These are phyloP conservation scores for Dendrophyllia cribrosa DNA, from an alignment of 64 coral and sea anemone genomes.

Conservation along the genomic window DNA sequence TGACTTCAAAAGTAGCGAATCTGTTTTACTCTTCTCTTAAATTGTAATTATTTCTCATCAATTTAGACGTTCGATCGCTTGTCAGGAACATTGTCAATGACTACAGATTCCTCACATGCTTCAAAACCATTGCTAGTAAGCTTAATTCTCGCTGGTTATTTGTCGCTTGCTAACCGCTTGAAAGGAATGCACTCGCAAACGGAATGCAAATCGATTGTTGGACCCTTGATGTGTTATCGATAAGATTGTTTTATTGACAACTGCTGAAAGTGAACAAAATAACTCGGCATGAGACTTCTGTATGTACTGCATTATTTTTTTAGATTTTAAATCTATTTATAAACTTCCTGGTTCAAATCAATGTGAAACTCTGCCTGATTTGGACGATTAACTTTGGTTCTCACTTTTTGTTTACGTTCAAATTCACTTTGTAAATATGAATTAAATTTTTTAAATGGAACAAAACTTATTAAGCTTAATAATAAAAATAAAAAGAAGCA, in stretches of 20 bases:
- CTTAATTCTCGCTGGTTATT: neutral
- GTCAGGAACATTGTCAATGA: neutral
- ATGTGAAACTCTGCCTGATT: neutral
- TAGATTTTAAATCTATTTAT: neutral
- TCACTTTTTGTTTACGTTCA: neutral
- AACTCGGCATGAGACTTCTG: neutral
- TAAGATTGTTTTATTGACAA: conserved; percentile 18
- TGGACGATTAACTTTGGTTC: conserved; percentile 9
- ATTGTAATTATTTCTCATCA: neutral
- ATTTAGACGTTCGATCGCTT: neutral
- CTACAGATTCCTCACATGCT: neutral
- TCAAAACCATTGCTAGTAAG: neutral
- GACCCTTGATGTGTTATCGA: neutral
- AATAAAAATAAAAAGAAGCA: neutral
- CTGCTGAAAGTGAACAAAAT: neutral
- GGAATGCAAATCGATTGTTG: neutral
- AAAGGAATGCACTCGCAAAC: conserved; percentile 4
- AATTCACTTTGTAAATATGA: neutral
- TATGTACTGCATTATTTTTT: neutral
- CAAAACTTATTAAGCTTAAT: neutral
- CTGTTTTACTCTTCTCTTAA: neutral
- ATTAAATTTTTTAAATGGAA: neutral
- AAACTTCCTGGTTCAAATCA: neutral
- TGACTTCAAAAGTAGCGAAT: neutral
- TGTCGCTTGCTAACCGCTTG: neutral